These are phyloP conservation scores for Scrobipalpa costella DNA, from an alignment of 2,888 invertebrate genomes.

Conservation along the genomic window DNA sequence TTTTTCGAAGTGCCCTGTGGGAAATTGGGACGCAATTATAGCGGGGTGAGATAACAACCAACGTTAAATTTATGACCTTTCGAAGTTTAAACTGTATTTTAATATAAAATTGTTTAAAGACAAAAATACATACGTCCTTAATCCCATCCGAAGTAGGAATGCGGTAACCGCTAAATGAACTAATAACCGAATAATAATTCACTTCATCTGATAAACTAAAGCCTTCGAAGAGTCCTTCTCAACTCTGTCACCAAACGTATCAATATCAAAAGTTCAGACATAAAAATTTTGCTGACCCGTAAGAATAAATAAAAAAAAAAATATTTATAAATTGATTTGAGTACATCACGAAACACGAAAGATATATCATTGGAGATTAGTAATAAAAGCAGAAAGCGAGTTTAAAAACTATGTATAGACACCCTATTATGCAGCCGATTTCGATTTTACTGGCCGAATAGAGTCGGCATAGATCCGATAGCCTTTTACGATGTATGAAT, in stretches of 20 bases:
- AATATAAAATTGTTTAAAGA: too few relatives aligned
- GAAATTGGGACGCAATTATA: not conserved
- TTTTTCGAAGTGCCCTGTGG: constrained; percentile 7
- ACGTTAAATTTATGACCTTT: too few relatives aligned
- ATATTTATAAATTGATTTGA: not conserved
- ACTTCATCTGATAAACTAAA: too few relatives aligned
- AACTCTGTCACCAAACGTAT: too few relatives aligned
- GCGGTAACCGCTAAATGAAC: too few relatives aligned
- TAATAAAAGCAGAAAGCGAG: not conserved
- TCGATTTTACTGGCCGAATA: constrained; percentile 66
- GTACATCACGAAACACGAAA: not conserved
- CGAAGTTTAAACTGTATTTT: too few relatives aligned
- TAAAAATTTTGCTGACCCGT: too few relatives aligned
- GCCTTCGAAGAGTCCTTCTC: too few relatives aligned
- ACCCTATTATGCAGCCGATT: constrained; percentile 39
- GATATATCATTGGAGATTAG: not conserved
- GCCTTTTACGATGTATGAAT: constrained; percentile 60
- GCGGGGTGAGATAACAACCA: not conserved
- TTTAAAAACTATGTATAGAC: constrained; percentile 1
- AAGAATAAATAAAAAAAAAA: not conserved
- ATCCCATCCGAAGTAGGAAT: too few relatives aligned
- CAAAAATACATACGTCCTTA: too few relatives aligned
- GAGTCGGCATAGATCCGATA: constrained; percentile 62
- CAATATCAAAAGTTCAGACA: too few relatives aligned
- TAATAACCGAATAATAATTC: too few relatives aligned